Base-by-base conservation (phyloP, 2,888 invertebrate species). In the Nephrocerus scutellatus region DNA sequence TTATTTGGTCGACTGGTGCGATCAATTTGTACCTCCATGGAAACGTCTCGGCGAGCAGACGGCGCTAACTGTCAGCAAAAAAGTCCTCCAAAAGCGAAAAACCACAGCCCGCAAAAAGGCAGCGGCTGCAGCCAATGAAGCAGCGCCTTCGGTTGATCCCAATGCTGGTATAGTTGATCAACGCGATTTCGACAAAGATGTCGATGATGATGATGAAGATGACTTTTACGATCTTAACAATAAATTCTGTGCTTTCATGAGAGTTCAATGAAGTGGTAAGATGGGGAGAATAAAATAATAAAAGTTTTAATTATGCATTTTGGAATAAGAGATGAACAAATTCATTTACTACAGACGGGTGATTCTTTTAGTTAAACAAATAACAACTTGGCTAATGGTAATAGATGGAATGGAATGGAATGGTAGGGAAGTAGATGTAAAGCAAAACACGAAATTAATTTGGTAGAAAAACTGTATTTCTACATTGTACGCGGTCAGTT, bases 151-250 rank as follows among this genome's bases (percentile, higher is more conserved):
- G n/a, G n/a, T n/a, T n/a, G 63, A 66, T 53, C 59, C 60, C 4
- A 54, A 63, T 44, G 54, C 49, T 0, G 56, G 57, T 12, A 52
- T 57, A 52, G 13, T 56, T 20, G 46, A 52, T 20, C 30, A 32
- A 0, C 34, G 41, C 12, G 30, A 18, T 13, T 26, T 12, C 6
- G 36, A 26, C 1, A 46, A 51, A 14, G 50, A 47, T 2, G 43
- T 50, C 5, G 52, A 43, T 1, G 52, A 50, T 15, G 35, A 47
- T 2, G 46, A 48, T 0, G 55, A 54, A 8, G 56, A 59, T 12
- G 59, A 57, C 4, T 66, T 62, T 38, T 50, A 48, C 20, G 66
- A 67, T 47, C 52, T 67, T 20, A 67, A 67, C 45, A 68, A 68
- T 46, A 61, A 64, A 47, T 68, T 68, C 43, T 60, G 56, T 44